Conservation (phyloP, 30 jellyfish, hydroid and myxozoan genomes). For the Hydractinia echinata region DNA sequence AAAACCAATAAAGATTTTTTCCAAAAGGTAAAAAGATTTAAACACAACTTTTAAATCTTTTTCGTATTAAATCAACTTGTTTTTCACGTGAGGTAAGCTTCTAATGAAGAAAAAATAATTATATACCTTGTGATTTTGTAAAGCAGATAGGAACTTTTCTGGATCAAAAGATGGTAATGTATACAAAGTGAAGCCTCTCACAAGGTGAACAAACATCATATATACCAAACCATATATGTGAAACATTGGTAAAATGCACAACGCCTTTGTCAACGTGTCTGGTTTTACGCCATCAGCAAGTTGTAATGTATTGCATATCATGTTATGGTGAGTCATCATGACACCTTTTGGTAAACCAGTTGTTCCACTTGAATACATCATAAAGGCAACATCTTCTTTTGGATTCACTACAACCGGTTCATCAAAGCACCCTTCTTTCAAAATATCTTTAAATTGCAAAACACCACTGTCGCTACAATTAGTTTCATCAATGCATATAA, state of each 20-base stretch:
- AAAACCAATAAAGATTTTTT: no score
- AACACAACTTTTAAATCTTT: no score
- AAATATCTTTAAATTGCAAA: slow-evolving; percentile 45
- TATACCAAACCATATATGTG: slow-evolving; percentile 69
- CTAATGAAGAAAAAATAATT: neutral
- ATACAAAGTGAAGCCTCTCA: slow-evolving; percentile 41
- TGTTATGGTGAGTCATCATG: slow-evolving; percentile 63
- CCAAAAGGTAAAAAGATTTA: no score
- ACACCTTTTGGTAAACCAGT: slow-evolving; percentile 95
- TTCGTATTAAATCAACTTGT: no score
- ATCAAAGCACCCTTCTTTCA: slow-evolving; percentile 22
- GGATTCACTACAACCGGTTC: neutral
- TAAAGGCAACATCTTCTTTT: slow-evolving; percentile 27
- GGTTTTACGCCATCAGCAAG: neutral
- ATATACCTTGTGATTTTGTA: slow-evolving; percentile 53
- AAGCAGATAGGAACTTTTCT: slow-evolving; percentile 41
- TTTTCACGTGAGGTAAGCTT: neutral
- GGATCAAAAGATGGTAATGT: slow-evolving; percentile 76
- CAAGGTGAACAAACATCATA: slow-evolving; percentile 32
- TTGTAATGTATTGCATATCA: slow-evolving; percentile 57
- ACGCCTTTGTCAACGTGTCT: neutral
- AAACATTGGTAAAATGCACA: slow-evolving; percentile 61
- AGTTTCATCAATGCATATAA: slow-evolving; percentile 47
- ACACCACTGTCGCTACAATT: slow-evolving; percentile 46
- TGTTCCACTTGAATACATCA: slow-evolving; percentile 91